These are phyloP conservation scores for Drosophila niveifrons DNA, from an alignment of 2,888 invertebrate genomes.

Conservation along the genomic window DNA sequence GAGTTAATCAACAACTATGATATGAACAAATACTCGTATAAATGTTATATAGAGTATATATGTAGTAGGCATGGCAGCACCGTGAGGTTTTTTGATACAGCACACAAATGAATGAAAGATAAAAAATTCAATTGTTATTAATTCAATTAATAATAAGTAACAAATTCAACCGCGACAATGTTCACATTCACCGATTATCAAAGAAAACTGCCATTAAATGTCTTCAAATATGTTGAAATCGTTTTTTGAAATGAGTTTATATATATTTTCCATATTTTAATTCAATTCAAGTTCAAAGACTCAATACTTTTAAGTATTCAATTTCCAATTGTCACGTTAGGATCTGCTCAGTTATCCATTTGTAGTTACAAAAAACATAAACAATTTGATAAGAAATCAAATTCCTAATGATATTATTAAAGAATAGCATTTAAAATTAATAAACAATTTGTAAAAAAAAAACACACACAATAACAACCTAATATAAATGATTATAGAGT, in stretches of 20 bases:
- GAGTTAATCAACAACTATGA: conserved; percentile 35
- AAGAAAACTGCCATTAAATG: conserved; percentile 70
- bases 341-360: conserved; percentile 27
- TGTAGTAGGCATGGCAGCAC: conserved; percentile 29
- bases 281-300: conserved; percentile 29
- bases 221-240: conserved; percentile 38
- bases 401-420: conserved; percentile 67
- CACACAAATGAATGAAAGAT: conserved; percentile 29
- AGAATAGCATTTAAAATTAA: conserved; percentile 41
- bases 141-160: conserved; percentile 38
- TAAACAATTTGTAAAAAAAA: conserved; percentile 47
- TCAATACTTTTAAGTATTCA: conserved; percentile 36
- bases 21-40: conserved; percentile 41
- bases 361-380: conserved; percentile 46
- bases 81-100: conserved; percentile 41
- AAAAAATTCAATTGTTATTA: conserved; percentile 69
- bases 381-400: conserved; percentile 18
- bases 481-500: conserved; percentile 25
- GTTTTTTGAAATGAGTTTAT: conserved; percentile 10
- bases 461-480: conserved; percentile 17
- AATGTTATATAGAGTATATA: conserved; percentile 13
- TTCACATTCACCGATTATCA: conserved; percentile 46
- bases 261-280: conserved; percentile 23
- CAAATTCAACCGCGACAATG: conserved; percentile 41
- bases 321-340: background rate